Conservation (phyloP, 2,113 vertebrate species). For the Cheirogaleus medius region DNA sequence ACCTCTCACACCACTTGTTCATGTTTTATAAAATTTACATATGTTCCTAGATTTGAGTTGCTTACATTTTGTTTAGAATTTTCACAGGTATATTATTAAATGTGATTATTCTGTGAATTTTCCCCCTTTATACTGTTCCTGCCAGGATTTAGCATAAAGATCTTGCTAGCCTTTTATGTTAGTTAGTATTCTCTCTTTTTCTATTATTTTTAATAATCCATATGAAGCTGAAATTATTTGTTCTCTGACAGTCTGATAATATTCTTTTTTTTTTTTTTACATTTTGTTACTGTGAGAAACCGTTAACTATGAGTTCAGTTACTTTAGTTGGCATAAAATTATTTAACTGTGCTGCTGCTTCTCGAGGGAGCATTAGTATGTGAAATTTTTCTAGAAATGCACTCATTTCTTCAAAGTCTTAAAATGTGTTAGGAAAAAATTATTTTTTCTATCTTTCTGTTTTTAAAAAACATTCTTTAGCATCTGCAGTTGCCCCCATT, state of each 20-base stretch:
- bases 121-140: neutral
- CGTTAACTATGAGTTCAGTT: neutral
- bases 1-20: neutral
- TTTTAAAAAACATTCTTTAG: neutral
- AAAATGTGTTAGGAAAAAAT: neutral
- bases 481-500: neutral
- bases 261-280: neutral
- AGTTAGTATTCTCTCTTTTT: neutral
- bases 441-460: neutral
- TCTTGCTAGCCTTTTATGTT: neutral
- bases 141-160: neutral
- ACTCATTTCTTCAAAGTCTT: neutral
- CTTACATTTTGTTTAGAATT: neutral
- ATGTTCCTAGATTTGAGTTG: neutral
- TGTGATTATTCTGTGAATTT: neutral
- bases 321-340: neutral
- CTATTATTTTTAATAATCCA: neutral
- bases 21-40: neutral
- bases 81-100: neutral
- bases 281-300: neutral
- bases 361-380: neutral
- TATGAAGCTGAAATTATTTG: neutral
- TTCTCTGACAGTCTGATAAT: neutral
- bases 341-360: neutral
- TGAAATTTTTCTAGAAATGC: neutral